These are phyloP conservation scores for Syngnathus floridae DNA, from an alignment of 2,113 vertebrate genomes.

Conservation along the genomic window DNA sequence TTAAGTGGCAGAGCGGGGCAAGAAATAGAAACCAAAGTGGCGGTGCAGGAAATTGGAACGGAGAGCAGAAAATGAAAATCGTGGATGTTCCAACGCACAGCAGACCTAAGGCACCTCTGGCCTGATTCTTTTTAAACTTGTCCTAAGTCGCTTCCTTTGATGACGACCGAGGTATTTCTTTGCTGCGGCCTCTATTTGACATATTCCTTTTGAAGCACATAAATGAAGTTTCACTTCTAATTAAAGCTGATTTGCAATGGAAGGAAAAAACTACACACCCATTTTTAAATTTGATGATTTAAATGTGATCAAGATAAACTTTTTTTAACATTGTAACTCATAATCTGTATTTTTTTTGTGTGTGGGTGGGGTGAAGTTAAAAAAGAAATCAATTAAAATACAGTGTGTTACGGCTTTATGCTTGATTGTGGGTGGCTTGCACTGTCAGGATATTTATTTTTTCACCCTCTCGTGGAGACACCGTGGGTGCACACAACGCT, in stretches of 20 bases:
- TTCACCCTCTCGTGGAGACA: constrained; percentile 20
- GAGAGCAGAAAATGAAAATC: background rate
- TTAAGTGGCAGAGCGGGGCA: background rate
- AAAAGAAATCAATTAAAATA: too few relatives aligned
- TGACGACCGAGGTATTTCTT: constrained; percentile 10
- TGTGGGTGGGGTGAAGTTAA: too few relatives aligned
- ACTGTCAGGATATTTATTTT: constrained; percentile 26
- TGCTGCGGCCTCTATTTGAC: constrained; percentile 7
- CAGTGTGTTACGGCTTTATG: constrained; percentile 12
- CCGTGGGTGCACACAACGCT: constrained; percentile 26
- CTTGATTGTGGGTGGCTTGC: constrained; percentile 32
- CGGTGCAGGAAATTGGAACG: constrained; percentile 2
- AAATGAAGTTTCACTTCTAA: background rate
- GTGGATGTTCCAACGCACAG: constrained; percentile 10
- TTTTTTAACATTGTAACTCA: background rate
- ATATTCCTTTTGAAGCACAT: constrained; percentile 7
- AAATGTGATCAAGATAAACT: background rate
- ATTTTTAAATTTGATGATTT: background rate
- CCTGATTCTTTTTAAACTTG: background rate
- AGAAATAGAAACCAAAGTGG: constrained; percentile 3
- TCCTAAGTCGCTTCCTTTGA: constrained; percentile 4
- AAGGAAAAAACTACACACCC: background rate
- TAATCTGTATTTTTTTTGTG: background rate
- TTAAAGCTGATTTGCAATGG: background rate
- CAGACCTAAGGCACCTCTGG: constrained; percentile 16